A percentile compares a stretch with the other conserved stretches of the same genome.
Evolutionary conservation across 2,888 invertebrate genomes (phyloP).

Genomic region (Oasisia sp.): DNA sequence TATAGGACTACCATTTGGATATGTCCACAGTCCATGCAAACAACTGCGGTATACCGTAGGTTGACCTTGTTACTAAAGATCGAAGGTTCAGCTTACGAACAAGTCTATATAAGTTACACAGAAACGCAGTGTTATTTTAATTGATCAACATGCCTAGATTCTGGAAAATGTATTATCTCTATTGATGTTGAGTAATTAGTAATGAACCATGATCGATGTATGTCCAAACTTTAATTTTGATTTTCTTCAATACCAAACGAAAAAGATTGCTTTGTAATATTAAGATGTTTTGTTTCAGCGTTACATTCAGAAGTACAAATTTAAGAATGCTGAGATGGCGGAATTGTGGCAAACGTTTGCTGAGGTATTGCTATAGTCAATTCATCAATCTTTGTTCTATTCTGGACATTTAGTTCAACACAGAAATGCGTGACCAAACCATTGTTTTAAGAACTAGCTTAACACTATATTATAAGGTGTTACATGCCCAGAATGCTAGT

Average conservation of each 20-base stretch:
- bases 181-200: neutral
- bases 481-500: neutral
- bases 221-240: neutral
- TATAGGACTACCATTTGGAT: neutral
- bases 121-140: too few relatives aligned
- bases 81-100: neutral
- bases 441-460: too few relatives aligned
- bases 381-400: neutral
- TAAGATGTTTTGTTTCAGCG: constrained; percentile 44
- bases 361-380: constrained; percentile 47
- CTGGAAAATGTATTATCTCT: neutral
- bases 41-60: too few relatives aligned
- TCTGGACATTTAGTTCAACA: too few relatives aligned
- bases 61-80: neutral
- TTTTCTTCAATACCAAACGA: neutral
- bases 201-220: neutral
- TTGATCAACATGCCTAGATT: neutral
- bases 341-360: constrained; percentile 62
- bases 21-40: neutral
- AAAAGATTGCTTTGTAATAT: neutral
- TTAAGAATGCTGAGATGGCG: constrained; percentile 60
- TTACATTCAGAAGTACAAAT: constrained; percentile 58
- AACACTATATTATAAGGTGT: neutral
- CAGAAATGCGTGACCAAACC: too few relatives aligned
- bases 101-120: neutral